A percentile compares a stretch with the other conserved stretches of the same genome.
Conservation (phyloP, 2,888 invertebrate species). For the Tenthredo distinguenda region DNA sequence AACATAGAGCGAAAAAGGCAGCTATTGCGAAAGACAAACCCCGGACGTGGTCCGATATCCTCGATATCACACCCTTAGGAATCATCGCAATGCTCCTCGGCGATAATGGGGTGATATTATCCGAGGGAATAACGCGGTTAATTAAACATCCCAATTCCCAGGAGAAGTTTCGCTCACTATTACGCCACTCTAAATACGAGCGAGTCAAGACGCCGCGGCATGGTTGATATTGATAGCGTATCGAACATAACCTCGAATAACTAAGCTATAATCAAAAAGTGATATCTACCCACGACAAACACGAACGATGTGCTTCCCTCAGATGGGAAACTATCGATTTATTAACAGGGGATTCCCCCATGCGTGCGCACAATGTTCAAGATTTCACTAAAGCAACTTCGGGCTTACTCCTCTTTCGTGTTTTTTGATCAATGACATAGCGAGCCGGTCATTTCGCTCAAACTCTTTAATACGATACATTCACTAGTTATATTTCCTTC, state of each 20-base stretch:
- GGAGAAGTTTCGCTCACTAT: not conserved
- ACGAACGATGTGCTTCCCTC: not conserved
- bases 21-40: conserved; percentile 65
- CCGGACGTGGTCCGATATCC: conserved; percentile 68
- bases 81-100: conserved; percentile 55
- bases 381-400: not conserved
- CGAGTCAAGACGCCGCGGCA: not conserved
- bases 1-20: conserved; percentile 66
- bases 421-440: not conserved
- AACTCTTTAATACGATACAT: not conserved
- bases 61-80: conserved; percentile 61
- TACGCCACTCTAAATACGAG: not conserved
- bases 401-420: not conserved
- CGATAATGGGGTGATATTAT: not conserved
- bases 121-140: not conserved
- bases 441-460: not conserved
- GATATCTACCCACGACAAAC: not conserved
- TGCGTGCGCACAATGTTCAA: not conserved
- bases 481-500: not conserved
- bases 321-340: not conserved
- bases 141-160: not conserved
- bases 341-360: not conserved
- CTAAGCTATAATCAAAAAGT: not conserved
- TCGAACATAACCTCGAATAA: not conserved
- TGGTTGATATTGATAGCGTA: not conserved